A percentile compares a stretch with the other conserved stretches of the same genome.
Evolutionary conservation across 2,888 invertebrate species (phyloP).

Genomic region (Marasmarcha lunaedactyla): DNA sequence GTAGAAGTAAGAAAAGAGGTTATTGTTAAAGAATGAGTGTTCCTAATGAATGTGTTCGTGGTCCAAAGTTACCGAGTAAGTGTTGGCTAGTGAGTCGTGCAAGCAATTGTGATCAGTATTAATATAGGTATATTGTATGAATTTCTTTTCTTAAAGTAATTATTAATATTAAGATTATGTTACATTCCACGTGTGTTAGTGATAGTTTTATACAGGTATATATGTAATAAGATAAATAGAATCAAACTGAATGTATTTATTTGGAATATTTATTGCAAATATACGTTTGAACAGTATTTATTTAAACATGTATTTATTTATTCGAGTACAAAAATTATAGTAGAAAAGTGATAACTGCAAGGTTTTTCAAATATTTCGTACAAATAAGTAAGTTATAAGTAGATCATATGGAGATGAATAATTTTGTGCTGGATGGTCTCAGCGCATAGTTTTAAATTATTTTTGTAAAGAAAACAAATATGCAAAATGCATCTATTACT

Average conservation of each 20-base stretch:
- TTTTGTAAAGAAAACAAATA: too few relatives aligned
- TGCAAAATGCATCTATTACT: too few relatives aligned
- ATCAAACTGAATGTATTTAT: background rate
- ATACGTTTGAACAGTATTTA: conserved; percentile 19
- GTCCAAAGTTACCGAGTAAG: conserved; percentile 8
- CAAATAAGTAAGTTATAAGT: background rate
- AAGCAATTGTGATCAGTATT: conserved; percentile 45
- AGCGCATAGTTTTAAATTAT: conserved; percentile 2
- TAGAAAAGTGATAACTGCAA: background rate
- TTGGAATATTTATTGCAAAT: conserved; percentile 23
- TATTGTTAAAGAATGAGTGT: conserved; percentile 4
- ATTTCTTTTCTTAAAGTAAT: conserved; percentile 8
- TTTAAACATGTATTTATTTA: conserved; percentile 13
- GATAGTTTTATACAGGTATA: conserved; percentile 23
- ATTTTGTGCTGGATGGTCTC: conserved; percentile 5
- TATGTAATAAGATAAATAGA: background rate
- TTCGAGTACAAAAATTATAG: conserved; percentile 15
- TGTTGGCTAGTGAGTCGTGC: conserved; percentile 3
- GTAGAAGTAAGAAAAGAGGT: conserved; percentile 24
- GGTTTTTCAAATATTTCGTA: background rate
- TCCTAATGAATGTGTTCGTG: conserved; percentile 14
- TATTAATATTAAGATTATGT: conserved; percentile 12
- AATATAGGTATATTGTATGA: conserved; percentile 24
- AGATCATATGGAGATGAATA: background rate
- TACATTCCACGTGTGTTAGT: conserved; percentile 31